phyloP scores from a whole-genome alignment of 2,113 vertebrate genomes.

The Oncorhynchus masou region DNA sequence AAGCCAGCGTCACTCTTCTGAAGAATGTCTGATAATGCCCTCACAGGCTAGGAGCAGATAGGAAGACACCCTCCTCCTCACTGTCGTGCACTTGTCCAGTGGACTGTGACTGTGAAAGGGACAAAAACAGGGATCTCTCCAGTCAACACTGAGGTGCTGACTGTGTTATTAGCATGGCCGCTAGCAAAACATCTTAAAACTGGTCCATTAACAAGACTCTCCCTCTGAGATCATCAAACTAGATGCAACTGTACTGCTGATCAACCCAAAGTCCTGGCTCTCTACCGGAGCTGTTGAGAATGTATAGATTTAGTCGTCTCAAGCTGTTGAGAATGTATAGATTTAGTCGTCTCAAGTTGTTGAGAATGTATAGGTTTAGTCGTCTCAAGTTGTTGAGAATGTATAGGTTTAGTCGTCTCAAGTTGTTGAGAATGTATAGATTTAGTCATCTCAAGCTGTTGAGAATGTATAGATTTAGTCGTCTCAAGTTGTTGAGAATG shows the following conservation, averaged over 20 bases:
- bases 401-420: too few species aligned
- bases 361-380: too few species aligned
- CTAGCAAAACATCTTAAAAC: conserved; percentile 34
- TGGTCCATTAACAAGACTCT: conserved; percentile 47
- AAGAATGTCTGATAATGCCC: conserved; percentile 26
- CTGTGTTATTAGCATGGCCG: conserved; percentile 40
- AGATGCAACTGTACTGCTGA: conserved; percentile 61
- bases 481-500: too few species aligned
- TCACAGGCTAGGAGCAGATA: conserved; percentile 38
- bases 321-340: too few species aligned
- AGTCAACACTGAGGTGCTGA: conserved; percentile 14
- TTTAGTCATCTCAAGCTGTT: too few species aligned
- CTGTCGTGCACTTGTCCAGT: conserved; percentile 31
- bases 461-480: too few species aligned
- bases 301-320: too few species aligned
- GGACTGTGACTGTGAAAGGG: conserved; percentile 11
- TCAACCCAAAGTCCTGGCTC: conserved; percentile 24
- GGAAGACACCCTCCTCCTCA: conserved; percentile 37
- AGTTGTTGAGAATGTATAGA: too few species aligned
- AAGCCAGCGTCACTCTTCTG: conserved; percentile 6
- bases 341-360: too few species aligned
- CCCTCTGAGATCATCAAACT: conserved; percentile 60
- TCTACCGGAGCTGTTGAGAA: background rate
- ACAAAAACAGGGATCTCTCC: conserved; percentile 16
- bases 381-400: too few species aligned